These are phyloP conservation scores for Aegotheles bennettii DNA, from an alignment of 2,113 vertebrate species.

Conservation along the genomic window DNA sequence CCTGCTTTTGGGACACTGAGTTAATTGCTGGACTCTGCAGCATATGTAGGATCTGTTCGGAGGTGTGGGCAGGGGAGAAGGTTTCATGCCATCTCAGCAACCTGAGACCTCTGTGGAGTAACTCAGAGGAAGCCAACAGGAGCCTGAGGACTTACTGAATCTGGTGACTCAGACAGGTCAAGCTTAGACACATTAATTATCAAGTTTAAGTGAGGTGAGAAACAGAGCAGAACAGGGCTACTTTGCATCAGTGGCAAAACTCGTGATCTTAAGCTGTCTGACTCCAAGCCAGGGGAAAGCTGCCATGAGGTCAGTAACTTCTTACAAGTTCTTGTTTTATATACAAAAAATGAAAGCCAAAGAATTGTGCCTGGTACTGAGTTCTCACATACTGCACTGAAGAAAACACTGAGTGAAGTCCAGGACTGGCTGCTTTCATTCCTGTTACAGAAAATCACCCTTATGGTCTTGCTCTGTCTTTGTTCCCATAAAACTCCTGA, in stretches of 20 bases:
- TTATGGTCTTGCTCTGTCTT: neutral
- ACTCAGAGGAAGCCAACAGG: neutral
- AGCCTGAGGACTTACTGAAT: neutral
- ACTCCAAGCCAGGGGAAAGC: neutral
- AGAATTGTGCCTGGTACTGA: neutral
- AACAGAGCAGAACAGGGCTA: neutral
- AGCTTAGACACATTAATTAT: neutral
- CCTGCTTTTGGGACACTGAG: neutral
- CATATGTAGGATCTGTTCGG: neutral
- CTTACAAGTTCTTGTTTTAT: neutral
- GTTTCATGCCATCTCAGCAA: neutral
- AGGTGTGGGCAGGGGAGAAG: neutral
- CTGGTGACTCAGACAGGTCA: neutral
- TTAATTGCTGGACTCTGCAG: neutral
- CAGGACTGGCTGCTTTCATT: neutral
- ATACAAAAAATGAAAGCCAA: neutral
- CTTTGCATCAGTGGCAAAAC: neutral
- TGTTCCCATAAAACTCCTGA: neutral
- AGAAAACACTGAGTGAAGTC: neutral
- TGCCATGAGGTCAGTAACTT: neutral
- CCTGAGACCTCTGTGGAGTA: neutral
- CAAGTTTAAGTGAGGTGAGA: neutral
- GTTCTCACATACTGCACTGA: fast-evolving
- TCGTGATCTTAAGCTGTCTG: neutral
- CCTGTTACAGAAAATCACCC: neutral